Base-by-base conservation (phyloP, 1,140 invertebrate genomes). In the Physella acuta region DNA sequence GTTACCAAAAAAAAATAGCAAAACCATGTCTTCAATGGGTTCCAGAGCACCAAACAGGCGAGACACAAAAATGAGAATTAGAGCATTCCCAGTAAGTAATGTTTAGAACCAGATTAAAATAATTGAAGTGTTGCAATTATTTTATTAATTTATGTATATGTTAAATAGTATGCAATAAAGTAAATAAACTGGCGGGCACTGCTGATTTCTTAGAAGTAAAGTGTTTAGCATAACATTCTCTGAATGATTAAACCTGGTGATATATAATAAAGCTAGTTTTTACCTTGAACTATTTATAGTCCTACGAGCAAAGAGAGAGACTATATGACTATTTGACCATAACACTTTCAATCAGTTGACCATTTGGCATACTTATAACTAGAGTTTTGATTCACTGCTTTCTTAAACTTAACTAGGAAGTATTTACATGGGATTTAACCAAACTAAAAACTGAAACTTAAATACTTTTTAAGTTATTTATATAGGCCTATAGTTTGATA, bases 1-100 rank as follows among this genome's bases (percentile, higher is more conserved):
- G 20, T 56, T 31, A 56, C 30, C 33, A 5, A 33, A 33, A 11
- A 60, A 33, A 5, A 36, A 28, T 30, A 58, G 24, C 34, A 60
- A 34, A 28, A 36, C 34, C 58, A 68, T 68, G 65, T 68, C 65
- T 26, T 68, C 65, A 31, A 71, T 71, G 62, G 44, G 62, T 26
- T 53, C 68, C 28, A 64, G 70, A 66, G 62, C 75, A 51, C 74
- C 68, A 67, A 73, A 73, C 24, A 73, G 76, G 63, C 82, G 80
- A 71, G 81, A 83, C 56, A 92, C 92, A 85, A 97, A 97, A 87
- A 97, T 97, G 95, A 89, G 95, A 79, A 97, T 98, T 84, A 90
- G 94, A 84, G 94, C 94, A 76, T 98, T 98, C 88, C 94, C 94
- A 80, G 94, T 97, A 88, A 95, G 92, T 88, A 65, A 65, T 56